Conservation (phyloP, 2,113 vertebrate genomes). For the Paratilapia polleni region DNA sequence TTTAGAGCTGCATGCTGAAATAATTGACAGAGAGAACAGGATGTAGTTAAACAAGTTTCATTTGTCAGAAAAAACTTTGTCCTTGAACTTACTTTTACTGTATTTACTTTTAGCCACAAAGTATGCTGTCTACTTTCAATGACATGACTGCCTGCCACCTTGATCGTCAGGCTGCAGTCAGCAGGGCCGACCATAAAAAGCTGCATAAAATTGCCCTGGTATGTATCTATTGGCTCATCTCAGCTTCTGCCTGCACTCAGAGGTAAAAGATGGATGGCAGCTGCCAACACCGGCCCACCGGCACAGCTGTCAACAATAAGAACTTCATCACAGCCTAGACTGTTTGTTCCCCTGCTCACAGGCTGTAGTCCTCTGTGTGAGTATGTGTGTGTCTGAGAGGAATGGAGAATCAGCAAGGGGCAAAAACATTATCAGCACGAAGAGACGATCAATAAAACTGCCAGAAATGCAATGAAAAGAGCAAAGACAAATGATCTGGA, state of each 20-base stretch:
- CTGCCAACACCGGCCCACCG: conserved; percentile 19
- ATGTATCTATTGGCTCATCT: conserved; percentile 27
- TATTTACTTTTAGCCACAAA: not conserved
- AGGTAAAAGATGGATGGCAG: conserved; percentile 54
- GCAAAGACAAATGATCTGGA: conserved; percentile 1
- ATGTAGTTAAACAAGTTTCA: not conserved
- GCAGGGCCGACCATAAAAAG: not conserved
- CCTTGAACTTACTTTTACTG: not conserved
- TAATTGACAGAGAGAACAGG: not conserved
- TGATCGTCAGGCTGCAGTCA: not conserved
- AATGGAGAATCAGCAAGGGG: conserved; percentile 6
- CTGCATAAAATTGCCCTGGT: conserved; percentile 19
- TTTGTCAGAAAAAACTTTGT: not conserved
- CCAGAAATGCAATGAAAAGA: not conserved
- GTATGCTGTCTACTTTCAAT: not conserved
- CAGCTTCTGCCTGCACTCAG: conserved; percentile 13
- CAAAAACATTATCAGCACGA: conserved; percentile 51
- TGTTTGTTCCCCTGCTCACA: not conserved
- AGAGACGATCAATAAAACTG: conserved; percentile 44
- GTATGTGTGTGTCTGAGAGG: not conserved
- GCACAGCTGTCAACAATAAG: conserved; percentile 43
- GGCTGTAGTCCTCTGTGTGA: not conserved
- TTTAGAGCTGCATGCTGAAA: not conserved
- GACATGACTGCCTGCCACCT: not conserved
- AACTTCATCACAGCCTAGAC: conserved; percentile 50